A percentile compares a stretch with the other conserved stretches of the same genome.
Evolutionary conservation across 2,797 vertebrate species (phyloP).

Genomic region (Gobio occitaniae): DNA sequence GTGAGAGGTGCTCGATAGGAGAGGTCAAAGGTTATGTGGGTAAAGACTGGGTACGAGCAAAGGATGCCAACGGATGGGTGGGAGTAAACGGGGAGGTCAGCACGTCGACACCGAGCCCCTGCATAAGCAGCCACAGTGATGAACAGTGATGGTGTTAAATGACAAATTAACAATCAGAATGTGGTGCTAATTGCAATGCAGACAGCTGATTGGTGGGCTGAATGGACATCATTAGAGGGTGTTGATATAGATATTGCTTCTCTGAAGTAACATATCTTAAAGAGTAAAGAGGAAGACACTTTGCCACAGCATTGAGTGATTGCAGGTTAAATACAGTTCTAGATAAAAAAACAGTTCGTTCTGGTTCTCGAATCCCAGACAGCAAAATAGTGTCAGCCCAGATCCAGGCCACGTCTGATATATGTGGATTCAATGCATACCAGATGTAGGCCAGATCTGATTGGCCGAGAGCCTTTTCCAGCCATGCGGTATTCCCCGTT

Average conservation of each 20-base stretch:
- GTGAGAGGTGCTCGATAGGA: slow-evolving; percentile 68
- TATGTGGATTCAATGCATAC: too few species aligned
- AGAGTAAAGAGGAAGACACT: slow-evolving; percentile 13
- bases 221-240: slow-evolving; percentile 6
- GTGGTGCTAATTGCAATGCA: not conserved
- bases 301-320: not conserved
- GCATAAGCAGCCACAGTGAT: slow-evolving; percentile 45
- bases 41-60: slow-evolving; percentile 76
- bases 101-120: slow-evolving; percentile 42
- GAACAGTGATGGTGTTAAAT: slow-evolving; percentile 30
- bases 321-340: not conserved
- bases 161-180: not conserved
- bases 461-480: too few species aligned
- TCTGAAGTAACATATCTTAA: not conserved
- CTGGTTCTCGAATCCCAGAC: too few species aligned
- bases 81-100: slow-evolving; percentile 50
- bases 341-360: too few species aligned
- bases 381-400: too few species aligned
- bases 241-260: not conserved
- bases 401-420: too few species aligned
- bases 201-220: not conserved
- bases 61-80: slow-evolving; percentile 37
- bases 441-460: too few species aligned
- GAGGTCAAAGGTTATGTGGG: slow-evolving; percentile 76
- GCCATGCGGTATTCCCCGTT: too few species aligned